Evolutionary conservation across 2,797 vertebrate species (phyloP), one percentile per base, ranked within the genome.

Genomic region (Delichon dasypus): DNA sequence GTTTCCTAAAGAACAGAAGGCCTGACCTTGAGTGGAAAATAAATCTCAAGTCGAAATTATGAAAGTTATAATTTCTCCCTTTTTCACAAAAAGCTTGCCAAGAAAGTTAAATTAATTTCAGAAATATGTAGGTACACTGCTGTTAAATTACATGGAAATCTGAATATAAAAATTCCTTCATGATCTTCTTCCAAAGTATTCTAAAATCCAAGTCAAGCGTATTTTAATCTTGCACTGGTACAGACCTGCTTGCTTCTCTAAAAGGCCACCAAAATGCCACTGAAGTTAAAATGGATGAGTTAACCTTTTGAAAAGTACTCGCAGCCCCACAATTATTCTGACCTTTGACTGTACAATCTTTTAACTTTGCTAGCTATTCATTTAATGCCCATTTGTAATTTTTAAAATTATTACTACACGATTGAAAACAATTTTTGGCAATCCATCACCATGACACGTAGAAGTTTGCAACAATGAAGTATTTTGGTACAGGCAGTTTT

Each of bases 241-340:
- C 55, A 96, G 91, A 94, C 79, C 55, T 83, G 71, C 94, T 83
- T 89, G 74, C 86, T 96, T 93, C 72, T 96, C 66, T 67, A 91
- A 97, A 97, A 98, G 96, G 96, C 96, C 97, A 97, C 88, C 83
- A 97, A 96, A 98, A 97, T 97, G 94, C 95, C 97, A 97, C 79
- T 86, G 94, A 97, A 97, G 96, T 97, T 96, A 96, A 97, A 98
- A 97, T 96, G 94, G 91, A 96, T 97, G 85, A 93, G 77, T 95
- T 98, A 97, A 97, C 97, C 97, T 98, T 97, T 98, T 92, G 93
- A 94, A 85, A 95, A 84, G 11, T 95, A 90, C 94, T 97, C 88
- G 91, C 91, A 93, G 90, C 61, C 77, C 85, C 93, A 82, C 86
- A 94, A 92, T 96, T 96, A 95, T 95, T 97, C 89, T 97, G 96